These are phyloP conservation scores for Oreocharis arfaki DNA, from an alignment of 2,113 vertebrate species.

Conservation along the genomic window DNA sequence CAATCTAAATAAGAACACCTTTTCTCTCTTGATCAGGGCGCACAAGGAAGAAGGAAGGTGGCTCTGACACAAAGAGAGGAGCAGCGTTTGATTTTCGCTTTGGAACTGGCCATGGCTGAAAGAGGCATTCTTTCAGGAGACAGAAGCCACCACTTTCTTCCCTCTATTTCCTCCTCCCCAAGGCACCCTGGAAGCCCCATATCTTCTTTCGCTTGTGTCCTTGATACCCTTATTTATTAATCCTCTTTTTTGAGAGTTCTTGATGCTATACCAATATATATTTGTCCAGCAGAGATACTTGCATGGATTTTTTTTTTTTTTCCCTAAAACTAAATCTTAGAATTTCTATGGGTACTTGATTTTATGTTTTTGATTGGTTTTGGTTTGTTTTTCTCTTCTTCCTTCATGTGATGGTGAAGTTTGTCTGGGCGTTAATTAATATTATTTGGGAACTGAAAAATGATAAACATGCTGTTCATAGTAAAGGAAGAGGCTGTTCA, in stretches of 20 bases:
- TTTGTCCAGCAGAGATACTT: not conserved
- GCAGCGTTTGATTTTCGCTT: not conserved
- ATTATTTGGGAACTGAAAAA: not conserved
- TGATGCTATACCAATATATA: not conserved
- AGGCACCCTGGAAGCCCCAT: not conserved
- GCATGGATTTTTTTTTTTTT: not conserved
- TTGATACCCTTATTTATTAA: not conserved
- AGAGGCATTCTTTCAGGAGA: not conserved
- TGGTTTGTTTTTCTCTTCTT: not conserved
- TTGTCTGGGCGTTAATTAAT: not conserved
- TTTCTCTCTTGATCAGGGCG: not conserved
- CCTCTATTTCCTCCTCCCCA: not conserved
- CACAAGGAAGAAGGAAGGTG: not conserved
- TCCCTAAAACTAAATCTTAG: not conserved
- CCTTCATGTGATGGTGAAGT: not conserved
- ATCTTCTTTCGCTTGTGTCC: not conserved
- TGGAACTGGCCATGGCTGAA: not conserved
- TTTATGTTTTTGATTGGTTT: not conserved
- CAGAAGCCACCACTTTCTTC: not conserved
- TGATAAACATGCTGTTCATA: accelerated
- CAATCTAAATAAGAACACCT: not conserved
- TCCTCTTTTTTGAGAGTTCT: not conserved
- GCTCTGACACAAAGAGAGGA: not conserved
- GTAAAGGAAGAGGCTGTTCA: not conserved
- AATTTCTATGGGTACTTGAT: not conserved